phyloP scores from a whole-genome alignment of 2,797 vertebrate genomes.

The Arctocebus calabarensis region DNA sequence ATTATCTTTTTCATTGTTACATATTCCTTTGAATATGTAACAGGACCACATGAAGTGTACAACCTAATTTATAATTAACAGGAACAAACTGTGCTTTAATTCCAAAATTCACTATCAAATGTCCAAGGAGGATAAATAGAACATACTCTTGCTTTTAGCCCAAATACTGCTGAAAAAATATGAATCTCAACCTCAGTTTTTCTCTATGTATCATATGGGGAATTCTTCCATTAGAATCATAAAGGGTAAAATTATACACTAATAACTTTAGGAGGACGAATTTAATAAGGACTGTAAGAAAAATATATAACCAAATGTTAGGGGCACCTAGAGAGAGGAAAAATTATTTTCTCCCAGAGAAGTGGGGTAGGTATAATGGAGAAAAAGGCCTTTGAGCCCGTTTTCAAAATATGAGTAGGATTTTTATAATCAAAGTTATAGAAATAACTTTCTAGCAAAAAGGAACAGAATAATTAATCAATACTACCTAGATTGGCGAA shows the following conservation, averaged over 20 bases:
- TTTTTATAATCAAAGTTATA: slow-evolving; percentile 3
- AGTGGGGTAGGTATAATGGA: not conserved
- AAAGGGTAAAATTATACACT: not conserved
- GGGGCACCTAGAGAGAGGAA: not conserved
- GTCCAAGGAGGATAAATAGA: not conserved
- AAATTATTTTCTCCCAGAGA: slow-evolving; percentile 1
- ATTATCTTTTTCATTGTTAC: not conserved
- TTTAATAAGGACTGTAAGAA: not conserved
- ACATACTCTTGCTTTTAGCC: not conserved
- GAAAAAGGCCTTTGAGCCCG: not conserved
- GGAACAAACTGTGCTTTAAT: not conserved
- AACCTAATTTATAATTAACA: not conserved
- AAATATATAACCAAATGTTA: slow-evolving; percentile 7
- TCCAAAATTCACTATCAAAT: not conserved
- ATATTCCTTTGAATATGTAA: not conserved
- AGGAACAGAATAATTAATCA: not conserved
- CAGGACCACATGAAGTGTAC: not conserved
- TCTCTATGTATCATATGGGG: not conserved
- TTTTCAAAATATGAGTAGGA: not conserved
- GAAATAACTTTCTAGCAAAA: not conserved
- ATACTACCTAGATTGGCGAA: not conserved
- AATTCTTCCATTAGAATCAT: not conserved
- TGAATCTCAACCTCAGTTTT: not conserved
- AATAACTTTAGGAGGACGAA: not conserved
- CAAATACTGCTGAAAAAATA: not conserved